Evolutionary conservation across 2,113 vertebrate genomes (phyloP).

Genomic region (Strix aluco): DNA sequence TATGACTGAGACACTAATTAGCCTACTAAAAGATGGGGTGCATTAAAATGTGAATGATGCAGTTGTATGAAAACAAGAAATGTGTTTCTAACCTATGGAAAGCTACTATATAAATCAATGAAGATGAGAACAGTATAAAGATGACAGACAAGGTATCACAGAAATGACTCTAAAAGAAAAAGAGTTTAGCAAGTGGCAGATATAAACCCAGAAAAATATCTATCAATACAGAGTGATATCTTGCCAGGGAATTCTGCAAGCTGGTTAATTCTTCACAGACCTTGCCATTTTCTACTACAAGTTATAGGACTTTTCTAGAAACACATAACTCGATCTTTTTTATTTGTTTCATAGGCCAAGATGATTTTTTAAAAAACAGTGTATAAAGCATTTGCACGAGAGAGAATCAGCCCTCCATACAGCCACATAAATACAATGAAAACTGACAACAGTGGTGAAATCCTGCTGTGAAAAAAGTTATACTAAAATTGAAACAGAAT

Average conservation of each 20-base stretch:
- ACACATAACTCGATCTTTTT: background rate
- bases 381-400: background rate
- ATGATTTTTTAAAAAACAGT: background rate
- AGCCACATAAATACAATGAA: background rate
- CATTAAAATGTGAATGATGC: background rate
- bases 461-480: background rate
- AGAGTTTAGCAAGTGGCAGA: background rate
- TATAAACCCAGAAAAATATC: background rate
- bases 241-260: background rate
- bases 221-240: background rate
- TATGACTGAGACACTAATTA: background rate
- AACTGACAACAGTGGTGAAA: background rate
- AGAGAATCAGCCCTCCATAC: background rate
- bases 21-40: background rate
- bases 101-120: background rate
- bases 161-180: background rate
- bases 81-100: background rate
- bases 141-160: background rate
- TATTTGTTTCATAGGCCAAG: background rate
- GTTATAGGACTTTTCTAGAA: background rate
- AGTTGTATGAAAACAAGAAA: background rate
- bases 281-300: background rate
- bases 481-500: background rate
- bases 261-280: background rate
- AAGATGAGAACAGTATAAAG: background rate